A percentile compares a stretch with the other conserved stretches of the same genome.
Conservation (phyloP, 2,888 invertebrate genomes). For the Chalcis sispes region DNA sequence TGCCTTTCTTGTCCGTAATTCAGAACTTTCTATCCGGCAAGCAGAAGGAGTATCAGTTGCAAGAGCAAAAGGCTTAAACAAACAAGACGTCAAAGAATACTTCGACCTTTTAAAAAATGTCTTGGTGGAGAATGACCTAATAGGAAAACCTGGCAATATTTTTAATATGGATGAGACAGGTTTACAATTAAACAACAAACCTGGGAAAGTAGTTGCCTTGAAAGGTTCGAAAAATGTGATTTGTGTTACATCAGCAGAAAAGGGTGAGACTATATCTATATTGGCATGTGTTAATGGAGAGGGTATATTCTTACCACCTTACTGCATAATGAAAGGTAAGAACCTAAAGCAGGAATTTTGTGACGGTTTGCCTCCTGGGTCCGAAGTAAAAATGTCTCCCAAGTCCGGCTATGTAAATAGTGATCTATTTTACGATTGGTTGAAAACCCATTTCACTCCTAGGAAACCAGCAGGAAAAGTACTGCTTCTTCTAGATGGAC, state of each 20-base stretch:
- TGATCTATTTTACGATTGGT: constrained; percentile 63
- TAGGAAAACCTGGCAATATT: constrained; percentile 60
- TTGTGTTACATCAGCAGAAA: constrained; percentile 62
- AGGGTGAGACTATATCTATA: constrained; percentile 67
- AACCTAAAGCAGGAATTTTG: constrained; percentile 62
- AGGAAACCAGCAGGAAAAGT: constrained; percentile 64
- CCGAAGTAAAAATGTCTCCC: constrained; percentile 61
- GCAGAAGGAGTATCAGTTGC: too few relatives aligned
- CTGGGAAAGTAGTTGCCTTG: constrained; percentile 60
- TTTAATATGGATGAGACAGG: constrained; percentile 62
- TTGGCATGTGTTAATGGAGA: constrained; percentile 70
- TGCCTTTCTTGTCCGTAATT: too few relatives aligned
- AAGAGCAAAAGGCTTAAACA: too few relatives aligned
- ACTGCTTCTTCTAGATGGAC: constrained; percentile 68
- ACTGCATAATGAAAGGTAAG: constrained; percentile 65
- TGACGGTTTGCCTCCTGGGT: constrained; percentile 61
- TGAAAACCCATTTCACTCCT: constrained; percentile 65
- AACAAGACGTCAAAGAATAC: too few relatives aligned
- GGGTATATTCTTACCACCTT: constrained; percentile 65
- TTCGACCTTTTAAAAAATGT: too few relatives aligned
- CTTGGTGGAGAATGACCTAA: too few relatives aligned
- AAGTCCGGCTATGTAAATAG: constrained; percentile 65
- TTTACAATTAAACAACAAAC: constrained; percentile 58
- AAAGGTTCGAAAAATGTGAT: constrained; percentile 61
- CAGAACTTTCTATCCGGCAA: too few relatives aligned